Percentiles rank a stretch among this genome's conserved stretches.
phyloP scores from a whole-genome alignment of 2,113 vertebrate species.

The Ptilorrhoa leucosticta region DNA sequence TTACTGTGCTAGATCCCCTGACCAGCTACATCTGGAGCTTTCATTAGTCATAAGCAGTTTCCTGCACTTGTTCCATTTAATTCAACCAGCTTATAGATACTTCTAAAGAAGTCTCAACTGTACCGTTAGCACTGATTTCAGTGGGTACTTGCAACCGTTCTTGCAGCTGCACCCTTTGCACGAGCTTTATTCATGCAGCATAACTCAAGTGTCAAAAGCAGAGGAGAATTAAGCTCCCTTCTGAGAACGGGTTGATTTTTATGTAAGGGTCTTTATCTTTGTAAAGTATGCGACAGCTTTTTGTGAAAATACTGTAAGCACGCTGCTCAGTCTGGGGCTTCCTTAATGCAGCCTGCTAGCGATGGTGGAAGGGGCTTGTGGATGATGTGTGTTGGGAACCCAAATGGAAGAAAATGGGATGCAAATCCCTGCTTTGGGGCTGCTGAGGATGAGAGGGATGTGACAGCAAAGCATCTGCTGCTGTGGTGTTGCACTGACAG shows the following conservation, averaged over 20 bases:
- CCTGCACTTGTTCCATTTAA: slow-evolving; percentile 1
- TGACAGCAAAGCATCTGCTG: not conserved
- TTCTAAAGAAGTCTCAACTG: not conserved
- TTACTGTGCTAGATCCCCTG: not conserved
- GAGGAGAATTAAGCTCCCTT: not conserved
- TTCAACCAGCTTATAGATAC: not conserved
- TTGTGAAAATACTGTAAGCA: not conserved
- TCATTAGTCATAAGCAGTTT: not conserved
- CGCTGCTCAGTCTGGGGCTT: not conserved
- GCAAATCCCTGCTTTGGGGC: not conserved
- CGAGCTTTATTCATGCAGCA: not conserved
- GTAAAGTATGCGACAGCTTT: not conserved
- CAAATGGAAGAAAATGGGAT: not conserved
- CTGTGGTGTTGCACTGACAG: not conserved
- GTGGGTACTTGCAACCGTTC: not conserved
- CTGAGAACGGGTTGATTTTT: not conserved
- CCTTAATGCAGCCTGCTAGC: not conserved
- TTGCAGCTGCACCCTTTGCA: not conserved
- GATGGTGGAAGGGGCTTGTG: not conserved
- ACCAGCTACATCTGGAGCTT: not conserved
- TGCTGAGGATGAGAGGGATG: not conserved
- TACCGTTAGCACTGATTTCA: not conserved
- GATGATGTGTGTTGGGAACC: not conserved
- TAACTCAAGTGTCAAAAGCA: not conserved
- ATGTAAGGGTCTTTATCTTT: not conserved